Conservation (phyloP, 2,888 invertebrate species). For the Melipona bicolor region DNA sequence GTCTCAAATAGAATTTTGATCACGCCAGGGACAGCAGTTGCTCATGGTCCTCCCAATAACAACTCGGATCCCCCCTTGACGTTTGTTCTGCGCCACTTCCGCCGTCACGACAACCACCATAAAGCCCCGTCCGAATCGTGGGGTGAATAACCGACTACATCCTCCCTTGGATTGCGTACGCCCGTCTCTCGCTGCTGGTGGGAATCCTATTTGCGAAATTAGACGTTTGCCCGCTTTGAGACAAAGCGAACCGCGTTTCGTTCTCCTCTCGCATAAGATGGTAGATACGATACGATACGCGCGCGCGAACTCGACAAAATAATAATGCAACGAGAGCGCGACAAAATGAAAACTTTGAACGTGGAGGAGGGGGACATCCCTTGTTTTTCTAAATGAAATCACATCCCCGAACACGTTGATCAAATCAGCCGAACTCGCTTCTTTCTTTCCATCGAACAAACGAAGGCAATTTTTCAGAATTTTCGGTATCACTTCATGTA, state of each 20-base stretch:
- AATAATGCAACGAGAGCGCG: too few relatives aligned
- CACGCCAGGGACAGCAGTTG: neutral
- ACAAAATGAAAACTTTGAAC: neutral
- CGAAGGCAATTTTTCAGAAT: too few relatives aligned
- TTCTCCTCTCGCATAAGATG: neutral
- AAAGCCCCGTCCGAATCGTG: conserved; percentile 31
- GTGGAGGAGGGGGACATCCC: neutral
- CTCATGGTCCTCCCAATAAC: conserved; percentile 15
- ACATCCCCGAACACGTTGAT: too few relatives aligned
- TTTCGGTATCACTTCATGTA: too few relatives aligned
- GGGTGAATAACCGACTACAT: conserved; percentile 44
- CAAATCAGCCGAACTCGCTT: too few relatives aligned
- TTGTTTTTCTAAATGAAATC: too few relatives aligned
- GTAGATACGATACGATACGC: neutral
- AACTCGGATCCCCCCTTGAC: conserved; percentile 28
- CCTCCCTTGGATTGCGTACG: neutral
- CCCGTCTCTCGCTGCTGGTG: neutral
- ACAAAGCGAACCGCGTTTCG: neutral
- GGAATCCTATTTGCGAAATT: conserved; percentile 28
- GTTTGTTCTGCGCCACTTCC: conserved; percentile 57
- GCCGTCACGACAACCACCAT: conserved; percentile 54
- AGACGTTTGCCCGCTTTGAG: conserved; percentile 12
- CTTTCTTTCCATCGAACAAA: too few relatives aligned
- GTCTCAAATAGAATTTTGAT: conserved; percentile 42
- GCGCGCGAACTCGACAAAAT: neutral